phyloP scores from a whole-genome alignment of 2,797 vertebrate genomes.

The Pelodytes ibericus region DNA sequence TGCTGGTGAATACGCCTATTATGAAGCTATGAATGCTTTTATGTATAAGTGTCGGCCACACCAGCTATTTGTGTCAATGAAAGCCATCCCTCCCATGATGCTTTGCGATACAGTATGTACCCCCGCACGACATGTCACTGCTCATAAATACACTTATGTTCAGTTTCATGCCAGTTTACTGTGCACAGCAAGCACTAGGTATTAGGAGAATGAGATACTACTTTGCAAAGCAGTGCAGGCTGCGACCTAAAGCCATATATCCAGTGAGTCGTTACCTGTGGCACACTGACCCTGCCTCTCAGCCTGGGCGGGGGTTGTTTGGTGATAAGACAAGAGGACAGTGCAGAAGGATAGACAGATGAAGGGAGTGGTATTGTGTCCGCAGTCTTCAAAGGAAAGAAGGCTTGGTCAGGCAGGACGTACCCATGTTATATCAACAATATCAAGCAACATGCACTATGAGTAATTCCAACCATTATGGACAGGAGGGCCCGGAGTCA shows the following conservation, averaged over 20 bases:
- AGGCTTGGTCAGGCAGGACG: slow-evolving; percentile 61
- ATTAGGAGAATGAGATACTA: neutral
- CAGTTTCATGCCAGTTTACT: slow-evolving; percentile 16
- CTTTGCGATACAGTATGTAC: too few relatives aligned
- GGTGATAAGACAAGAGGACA: slow-evolving; percentile 68
- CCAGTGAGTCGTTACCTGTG: slow-evolving; percentile 68
- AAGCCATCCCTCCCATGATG: too few relatives aligned
- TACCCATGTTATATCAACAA: neutral
- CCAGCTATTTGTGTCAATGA: too few relatives aligned
- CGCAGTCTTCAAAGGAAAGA: slow-evolving; percentile 67
- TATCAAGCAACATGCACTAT: slow-evolving; percentile 16
- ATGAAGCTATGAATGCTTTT: too few relatives aligned
- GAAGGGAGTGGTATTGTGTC: slow-evolving; percentile 66
- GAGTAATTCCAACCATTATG: neutral
- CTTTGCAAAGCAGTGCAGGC: neutral
- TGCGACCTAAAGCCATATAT: slow-evolving; percentile 49
- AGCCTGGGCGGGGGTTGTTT: slow-evolving; percentile 68
- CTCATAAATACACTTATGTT: neutral
- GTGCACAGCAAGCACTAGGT: neutral
- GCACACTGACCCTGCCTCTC: slow-evolving; percentile 66
- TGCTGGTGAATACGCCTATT: too few relatives aligned
- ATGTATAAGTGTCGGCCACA: too few relatives aligned
- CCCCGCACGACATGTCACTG: too few relatives aligned
- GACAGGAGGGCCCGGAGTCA: too few relatives aligned
- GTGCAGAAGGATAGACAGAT: slow-evolving; percentile 66